Base-by-base conservation (phyloP, 2,888 invertebrate genomes). In the Sycophila texana region DNA sequence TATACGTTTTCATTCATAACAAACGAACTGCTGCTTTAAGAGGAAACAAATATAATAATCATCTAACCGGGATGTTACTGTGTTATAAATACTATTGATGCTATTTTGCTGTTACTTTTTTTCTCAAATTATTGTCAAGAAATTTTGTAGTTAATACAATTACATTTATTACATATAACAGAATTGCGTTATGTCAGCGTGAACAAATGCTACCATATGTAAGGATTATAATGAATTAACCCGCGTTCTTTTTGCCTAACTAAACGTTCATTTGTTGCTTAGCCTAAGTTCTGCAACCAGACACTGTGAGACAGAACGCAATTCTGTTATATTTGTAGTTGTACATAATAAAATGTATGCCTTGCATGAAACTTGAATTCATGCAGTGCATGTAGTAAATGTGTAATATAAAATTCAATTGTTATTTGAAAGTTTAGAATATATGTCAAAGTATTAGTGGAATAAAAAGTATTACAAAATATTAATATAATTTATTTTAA, bases 391-490 rank as follows among this genome's bases (percentile, higher is more conserved):
- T 63, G 79, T 66, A 70, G 26, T 81, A 16, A 81, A 74, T 79
- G 57, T 79, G 76, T 79, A 76, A 58, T 70, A 81, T 79, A 76
- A 76, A 76, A 81, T 51, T 74, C 65, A 5, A 79, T 80, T 82
- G 77, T 80, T 80, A 80, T 74, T 73, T 74, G 18, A 77, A 80
- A 66, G 58, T 67, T 61, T 60, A 77, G 18, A 74, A 74, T 73
- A 22, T 80, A 80, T 80, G 77, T 82, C 53, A 70, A 74, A 79
- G 71, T 82, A 77, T 74, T 80, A 80, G 53, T 80, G 22, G 60
- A 82, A 77, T 77, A 82, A 82, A 80, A 63, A 75, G 71, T 81
- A 79, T 81, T 81, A 79, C 77, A 66, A 61, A 4, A 75, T 70
- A 74, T 79, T 55, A 68, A 74, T 49, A 73, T 47, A 14, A 66